These are phyloP conservation scores for Leucosticte australis DNA, from an alignment of 2,113 vertebrate genomes.

Conservation along the genomic window DNA sequence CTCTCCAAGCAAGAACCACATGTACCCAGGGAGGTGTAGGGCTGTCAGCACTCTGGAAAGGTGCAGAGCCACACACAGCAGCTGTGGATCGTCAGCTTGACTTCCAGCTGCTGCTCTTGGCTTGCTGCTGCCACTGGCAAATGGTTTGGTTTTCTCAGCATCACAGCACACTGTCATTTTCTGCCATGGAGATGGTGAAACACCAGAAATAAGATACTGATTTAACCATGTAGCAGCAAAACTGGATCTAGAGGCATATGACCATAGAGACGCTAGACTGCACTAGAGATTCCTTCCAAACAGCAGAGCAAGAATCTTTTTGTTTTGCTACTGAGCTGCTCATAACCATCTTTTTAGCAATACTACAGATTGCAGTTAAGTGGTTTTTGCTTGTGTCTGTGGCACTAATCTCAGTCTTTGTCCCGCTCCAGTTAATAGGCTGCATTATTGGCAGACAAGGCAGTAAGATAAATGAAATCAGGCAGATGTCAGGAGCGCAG, in stretches of 20 bases:
- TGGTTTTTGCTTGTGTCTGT: conserved; percentile 47
- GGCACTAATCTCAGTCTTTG: conserved; percentile 61
- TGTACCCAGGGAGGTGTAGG: not conserved
- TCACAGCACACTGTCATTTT: rapidly evolving
- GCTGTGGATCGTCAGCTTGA: not conserved
- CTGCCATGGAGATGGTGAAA: not conserved
- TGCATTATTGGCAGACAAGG: conserved; percentile 97
- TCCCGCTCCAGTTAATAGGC: conserved; percentile 86
- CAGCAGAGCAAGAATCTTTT: conserved; percentile 14
- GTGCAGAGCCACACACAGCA: rapidly evolving
- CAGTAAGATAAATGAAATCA: conserved; percentile 97
- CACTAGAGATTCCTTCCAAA: not conserved
- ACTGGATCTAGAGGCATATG: not conserved
- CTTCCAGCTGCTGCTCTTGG: not conserved
- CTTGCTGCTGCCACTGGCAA: not conserved
- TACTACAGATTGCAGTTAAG: not conserved
- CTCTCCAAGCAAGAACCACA: rapidly evolving
- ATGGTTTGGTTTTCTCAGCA: not conserved
- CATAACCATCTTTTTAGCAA: not conserved
- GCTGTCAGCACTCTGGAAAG: rapidly evolving
- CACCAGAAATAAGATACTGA: not conserved
- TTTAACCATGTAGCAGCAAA: not conserved
- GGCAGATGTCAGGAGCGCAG: conserved; percentile 94
- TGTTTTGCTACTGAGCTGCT: not conserved
- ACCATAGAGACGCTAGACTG: not conserved